Conservation (phyloP, 2,113 vertebrate species). For the Xerus inauris region DNA sequence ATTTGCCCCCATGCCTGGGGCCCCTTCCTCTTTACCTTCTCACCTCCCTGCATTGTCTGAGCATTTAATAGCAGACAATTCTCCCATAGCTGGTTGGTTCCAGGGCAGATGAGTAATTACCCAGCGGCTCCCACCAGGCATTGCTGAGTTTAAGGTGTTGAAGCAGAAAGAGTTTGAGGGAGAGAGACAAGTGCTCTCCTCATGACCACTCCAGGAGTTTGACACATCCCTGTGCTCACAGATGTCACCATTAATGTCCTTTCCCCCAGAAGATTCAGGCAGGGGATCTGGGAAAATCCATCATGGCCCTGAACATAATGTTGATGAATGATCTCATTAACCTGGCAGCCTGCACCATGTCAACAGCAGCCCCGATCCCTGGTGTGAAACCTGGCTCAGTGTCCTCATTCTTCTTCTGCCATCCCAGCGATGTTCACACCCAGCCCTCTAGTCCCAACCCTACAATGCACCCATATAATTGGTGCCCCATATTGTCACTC, state of each 20-base stretch:
- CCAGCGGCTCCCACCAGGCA: conserved; percentile 50
- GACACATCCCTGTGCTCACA: conserved; percentile 50
- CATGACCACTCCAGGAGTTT: conserved; percentile 39
- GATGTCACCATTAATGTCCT: conserved; percentile 71
- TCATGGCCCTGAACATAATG: conserved; percentile 58
- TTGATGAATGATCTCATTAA: conserved; percentile 70
- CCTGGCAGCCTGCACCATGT: conserved; percentile 1
- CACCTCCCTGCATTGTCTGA: background rate
- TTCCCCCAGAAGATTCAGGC: conserved; percentile 55
- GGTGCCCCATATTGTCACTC: rapidly evolving
- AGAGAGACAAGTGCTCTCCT: conserved; percentile 36
- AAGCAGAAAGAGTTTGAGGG: conserved; percentile 61
- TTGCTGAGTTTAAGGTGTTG: conserved; percentile 49
- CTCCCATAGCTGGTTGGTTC: conserved; percentile 52
- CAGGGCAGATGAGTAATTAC: conserved; percentile 72
- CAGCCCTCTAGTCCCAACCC: too few relatives aligned
- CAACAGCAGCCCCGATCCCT: background rate
- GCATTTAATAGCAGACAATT: background rate
- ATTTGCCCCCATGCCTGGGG: background rate
- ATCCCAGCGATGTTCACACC: background rate
- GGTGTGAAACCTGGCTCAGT: background rate
- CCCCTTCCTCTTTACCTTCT: background rate
- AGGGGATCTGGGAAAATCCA: conserved; percentile 47
- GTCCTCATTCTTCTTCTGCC: background rate
- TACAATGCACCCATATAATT: background rate